A percentile compares a stretch with the other conserved stretches of the same genome.
Conservation (phyloP, 2,113 vertebrate genomes). For the Oryzias javanicus region DNA sequence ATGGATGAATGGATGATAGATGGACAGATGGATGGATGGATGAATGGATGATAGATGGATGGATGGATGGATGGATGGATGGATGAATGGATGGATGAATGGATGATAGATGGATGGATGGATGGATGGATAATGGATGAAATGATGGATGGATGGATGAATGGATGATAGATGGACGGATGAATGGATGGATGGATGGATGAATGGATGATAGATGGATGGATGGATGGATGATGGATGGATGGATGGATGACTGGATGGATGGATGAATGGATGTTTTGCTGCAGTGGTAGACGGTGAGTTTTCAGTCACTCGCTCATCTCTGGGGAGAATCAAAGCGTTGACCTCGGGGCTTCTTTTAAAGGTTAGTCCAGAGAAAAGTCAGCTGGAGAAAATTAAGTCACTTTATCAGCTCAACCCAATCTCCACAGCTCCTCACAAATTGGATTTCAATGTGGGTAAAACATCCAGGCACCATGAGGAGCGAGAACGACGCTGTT, state of each 20-base stretch:
- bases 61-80: too few species aligned
- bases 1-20: too few species aligned
- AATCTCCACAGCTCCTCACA: conserved; percentile 60
- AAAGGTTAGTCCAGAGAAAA: conserved; percentile 60
- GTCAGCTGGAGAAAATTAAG: conserved; percentile 70
- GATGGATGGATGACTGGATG: neutral
- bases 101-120: too few species aligned
- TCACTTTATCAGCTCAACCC: conserved; percentile 74
- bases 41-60: too few species aligned
- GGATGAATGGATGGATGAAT: too few species aligned
- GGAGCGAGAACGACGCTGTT: conserved; percentile 25
- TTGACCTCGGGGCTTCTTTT: conserved; percentile 33
- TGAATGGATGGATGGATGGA: neutral
- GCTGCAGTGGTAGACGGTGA: too few species aligned
- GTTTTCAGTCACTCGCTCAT: neutral
- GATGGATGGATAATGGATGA: too few species aligned
- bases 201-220: neutral
- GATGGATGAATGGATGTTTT: neutral
- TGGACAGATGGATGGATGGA: too few species aligned
- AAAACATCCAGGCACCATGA: neutral
- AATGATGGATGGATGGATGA: neutral
- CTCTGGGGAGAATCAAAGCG: conserved; percentile 33
- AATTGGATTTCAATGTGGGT: conserved; percentile 58
- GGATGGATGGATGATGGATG: neutral
- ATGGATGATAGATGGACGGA: neutral